Conservation (phyloP, 2,888 invertebrate genomes). For the Lysandra bellargus region DNA sequence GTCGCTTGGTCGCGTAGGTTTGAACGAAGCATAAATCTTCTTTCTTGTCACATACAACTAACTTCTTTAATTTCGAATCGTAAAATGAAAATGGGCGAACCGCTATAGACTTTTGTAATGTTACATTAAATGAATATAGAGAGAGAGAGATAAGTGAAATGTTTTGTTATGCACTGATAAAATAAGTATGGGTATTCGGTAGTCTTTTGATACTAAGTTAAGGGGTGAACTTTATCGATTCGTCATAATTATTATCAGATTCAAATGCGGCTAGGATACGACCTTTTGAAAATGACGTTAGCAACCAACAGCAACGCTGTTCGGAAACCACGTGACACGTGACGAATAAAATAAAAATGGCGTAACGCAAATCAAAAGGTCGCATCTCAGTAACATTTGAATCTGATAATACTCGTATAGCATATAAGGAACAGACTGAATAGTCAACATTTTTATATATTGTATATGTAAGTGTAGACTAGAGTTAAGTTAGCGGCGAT, state of each 20-base stretch:
- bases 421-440: slow-evolving; percentile 76
- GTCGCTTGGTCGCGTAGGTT: too few relatives aligned
- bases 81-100: slow-evolving; percentile 13
- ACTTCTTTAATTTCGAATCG: slow-evolving; percentile 2
- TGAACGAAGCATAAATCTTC: background rate
- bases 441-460: slow-evolving; percentile 76
- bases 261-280: background rate
- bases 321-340: background rate
- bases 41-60: background rate
- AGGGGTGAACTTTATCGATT: slow-evolving; percentile 37
- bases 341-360: background rate
- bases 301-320: background rate
- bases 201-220: slow-evolving; percentile 33
- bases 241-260: slow-evolving; percentile 41
- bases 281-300: background rate
- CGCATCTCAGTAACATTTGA: background rate
- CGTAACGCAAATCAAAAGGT: background rate
- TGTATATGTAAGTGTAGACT: slow-evolving; percentile 59
- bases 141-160: slow-evolving; percentile 12
- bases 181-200: slow-evolving; percentile 37
- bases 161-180: slow-evolving; percentile 38
- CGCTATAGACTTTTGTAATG: slow-evolving; percentile 13
- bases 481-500: slow-evolving; percentile 55
- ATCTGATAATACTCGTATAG: slow-evolving; percentile 50
- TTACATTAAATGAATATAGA: background rate